Conservation (phyloP, 2,888 invertebrate genomes). For the Mycalesis mineus region DNA sequence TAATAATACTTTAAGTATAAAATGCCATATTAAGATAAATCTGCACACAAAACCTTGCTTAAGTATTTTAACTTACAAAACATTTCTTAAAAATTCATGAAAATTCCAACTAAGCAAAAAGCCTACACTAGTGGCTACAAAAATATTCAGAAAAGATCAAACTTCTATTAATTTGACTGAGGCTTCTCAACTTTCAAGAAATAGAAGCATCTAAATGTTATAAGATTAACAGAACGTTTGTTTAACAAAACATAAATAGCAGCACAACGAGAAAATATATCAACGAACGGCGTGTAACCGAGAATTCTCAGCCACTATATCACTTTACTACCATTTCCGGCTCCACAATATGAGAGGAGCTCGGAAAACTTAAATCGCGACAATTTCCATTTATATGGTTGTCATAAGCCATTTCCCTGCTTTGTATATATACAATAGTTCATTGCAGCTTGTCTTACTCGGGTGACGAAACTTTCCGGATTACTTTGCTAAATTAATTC, state of each 20-base stretch:
- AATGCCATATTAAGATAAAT: too few species aligned
- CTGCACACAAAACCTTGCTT: too few species aligned
- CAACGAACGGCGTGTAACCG: slow-evolving; percentile 19
- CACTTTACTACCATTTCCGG: slow-evolving; percentile 46
- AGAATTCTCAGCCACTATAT: slow-evolving; percentile 24
- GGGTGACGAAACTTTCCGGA: slow-evolving; percentile 25
- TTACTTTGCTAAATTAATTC: slow-evolving; percentile 30
- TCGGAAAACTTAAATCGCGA: slow-evolving; percentile 57
- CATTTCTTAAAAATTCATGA: too few species aligned
- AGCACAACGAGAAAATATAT: slow-evolving; percentile 10
- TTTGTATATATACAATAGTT: slow-evolving; percentile 45
- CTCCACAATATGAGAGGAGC: slow-evolving; percentile 47
- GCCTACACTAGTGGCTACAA: too few species aligned
- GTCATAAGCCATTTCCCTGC: slow-evolving; percentile 57
- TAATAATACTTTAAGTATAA: too few species aligned
- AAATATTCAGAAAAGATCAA: too few species aligned
- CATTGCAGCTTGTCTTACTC: slow-evolving; percentile 27
- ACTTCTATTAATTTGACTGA: too few species aligned
- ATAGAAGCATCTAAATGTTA: too few species aligned
- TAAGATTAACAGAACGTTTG: too few species aligned
- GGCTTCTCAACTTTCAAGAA: too few species aligned
- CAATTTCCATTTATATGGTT: slow-evolving; percentile 69
- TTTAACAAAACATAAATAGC: slow-evolving; percentile 9
- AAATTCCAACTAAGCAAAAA: too few species aligned
- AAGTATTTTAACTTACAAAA: too few species aligned